Evolutionary conservation across 2,113 vertebrate species (phyloP), one percentile per base, ranked within the genome.

Genomic region (Carollia perspicillata): DNA sequence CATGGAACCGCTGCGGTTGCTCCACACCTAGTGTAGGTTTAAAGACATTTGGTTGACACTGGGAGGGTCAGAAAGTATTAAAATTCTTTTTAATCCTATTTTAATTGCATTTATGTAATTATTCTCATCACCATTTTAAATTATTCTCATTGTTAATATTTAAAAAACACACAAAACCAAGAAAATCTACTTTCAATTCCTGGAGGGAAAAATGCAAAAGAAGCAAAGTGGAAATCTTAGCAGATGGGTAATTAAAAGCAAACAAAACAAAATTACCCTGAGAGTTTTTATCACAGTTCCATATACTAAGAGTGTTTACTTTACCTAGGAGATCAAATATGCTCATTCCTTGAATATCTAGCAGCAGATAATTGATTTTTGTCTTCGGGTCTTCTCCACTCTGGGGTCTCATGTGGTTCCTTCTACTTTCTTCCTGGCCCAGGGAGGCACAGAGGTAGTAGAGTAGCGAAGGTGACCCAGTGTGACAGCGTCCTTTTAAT

Each of bases 241-340:
- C 72, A 96, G 94, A 77, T 96, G 94, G 47, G 42, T 97, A 96
- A 97, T 97, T 97, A 97, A 97, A 94, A 97, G 69, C 81, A 96
- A 97, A 96, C 90, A 91, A 89, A 93, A 14, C 33, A 63, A 26
- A 89, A 75, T 90, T 77, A 81, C 37, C 75, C 68, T 23, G 17
- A 95, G 92, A 81, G 47, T 80, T 92, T 91, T 81, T 51, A 63
- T 86, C 47, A 33, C 2, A 44, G 33, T 79, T 78, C n/a, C 37
- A n/a, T 69, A 13, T 44, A 35, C 65, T n/a, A 40, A 95, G 81
- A 81, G 22, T 78, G 37, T 86, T 60, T 66, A 23, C 86, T 93
- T 93, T 94, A 68, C 80, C 60, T 72, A 49, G 49, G 60, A 74
- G 47, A 75, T 65, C 74, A 95, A 40, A 37, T 95, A 66, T 68